Evolutionary conservation across 2,888 invertebrate species (phyloP).

Genomic region (Trissolcus brochymenae): DNA sequence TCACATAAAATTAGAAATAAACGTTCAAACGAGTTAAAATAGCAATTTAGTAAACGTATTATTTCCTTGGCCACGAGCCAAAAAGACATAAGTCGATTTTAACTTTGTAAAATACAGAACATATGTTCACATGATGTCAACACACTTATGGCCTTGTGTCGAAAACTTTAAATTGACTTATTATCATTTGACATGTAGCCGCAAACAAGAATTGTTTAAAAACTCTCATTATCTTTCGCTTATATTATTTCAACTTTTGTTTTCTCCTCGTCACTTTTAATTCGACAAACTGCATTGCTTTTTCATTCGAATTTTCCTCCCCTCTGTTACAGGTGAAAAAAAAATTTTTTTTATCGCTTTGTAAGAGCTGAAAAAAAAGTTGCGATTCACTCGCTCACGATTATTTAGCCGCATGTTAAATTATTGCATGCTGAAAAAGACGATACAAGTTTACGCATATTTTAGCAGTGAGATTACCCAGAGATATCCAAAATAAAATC

Average conservation of each 20-base stretch:
- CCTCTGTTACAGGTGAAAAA: too few species aligned
- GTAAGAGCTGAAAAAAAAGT: constrained; percentile 25
- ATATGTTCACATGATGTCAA: constrained; percentile 46
- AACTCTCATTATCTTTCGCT: not conserved
- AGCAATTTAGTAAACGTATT: constrained; percentile 47
- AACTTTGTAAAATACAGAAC: constrained; percentile 47
- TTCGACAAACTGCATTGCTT: not conserved
- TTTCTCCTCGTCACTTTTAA: too few species aligned
- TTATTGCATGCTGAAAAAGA: constrained; percentile 57
- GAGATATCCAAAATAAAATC: constrained; percentile 12
- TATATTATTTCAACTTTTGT: too few species aligned
- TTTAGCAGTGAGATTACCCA: constrained; percentile 38
- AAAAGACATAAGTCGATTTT: constrained; percentile 50
- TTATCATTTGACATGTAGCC: constrained; percentile 42
- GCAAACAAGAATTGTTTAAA: constrained; percentile 19
- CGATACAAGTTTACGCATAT: constrained; percentile 50
- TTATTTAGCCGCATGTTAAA: constrained; percentile 61
- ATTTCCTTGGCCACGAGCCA: constrained; percentile 44
- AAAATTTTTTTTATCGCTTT: too few species aligned
- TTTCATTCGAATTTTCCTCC: not conserved
- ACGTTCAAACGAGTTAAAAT: constrained; percentile 45
- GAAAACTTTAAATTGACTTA: constrained; percentile 49
- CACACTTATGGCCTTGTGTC: constrained; percentile 42
- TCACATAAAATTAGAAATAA: constrained; percentile 19
- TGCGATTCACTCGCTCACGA: constrained; percentile 61